Evolutionary conservation across 2,797 vertebrate genomes (phyloP).

Genomic region (Gymnopithys bicolor): DNA sequence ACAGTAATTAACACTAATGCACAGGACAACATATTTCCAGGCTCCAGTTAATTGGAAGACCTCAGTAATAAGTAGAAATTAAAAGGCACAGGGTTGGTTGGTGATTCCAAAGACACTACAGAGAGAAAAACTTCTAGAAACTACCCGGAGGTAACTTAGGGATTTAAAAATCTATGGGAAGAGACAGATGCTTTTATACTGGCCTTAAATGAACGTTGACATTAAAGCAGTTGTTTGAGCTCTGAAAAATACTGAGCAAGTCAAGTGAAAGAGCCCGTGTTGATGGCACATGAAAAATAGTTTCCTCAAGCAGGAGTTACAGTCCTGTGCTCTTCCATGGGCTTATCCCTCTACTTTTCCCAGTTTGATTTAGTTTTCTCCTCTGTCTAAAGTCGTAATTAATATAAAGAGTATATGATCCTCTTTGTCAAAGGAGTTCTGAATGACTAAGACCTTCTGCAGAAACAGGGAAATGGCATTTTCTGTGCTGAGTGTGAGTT

Average conservation of each 20-base stretch:
- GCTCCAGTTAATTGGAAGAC: background rate
- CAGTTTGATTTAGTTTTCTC: background rate
- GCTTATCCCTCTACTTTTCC: background rate
- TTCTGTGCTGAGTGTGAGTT: background rate
- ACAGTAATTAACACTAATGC: background rate
- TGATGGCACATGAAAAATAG: slow-evolving; percentile 5
- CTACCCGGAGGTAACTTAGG: background rate
- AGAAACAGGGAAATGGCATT: background rate
- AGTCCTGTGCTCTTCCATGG: background rate
- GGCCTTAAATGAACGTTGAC: slow-evolving; percentile 26
- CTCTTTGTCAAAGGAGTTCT: background rate
- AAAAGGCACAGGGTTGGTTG: background rate
- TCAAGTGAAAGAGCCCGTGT: slow-evolving; percentile 37
- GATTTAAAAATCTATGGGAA: slow-evolving; percentile 6
- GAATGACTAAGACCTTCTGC: background rate
- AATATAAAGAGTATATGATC: background rate
- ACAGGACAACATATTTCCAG: background rate
- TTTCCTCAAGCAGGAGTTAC: background rate
- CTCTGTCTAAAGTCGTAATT: background rate
- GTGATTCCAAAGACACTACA: background rate
- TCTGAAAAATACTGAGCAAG: slow-evolving; percentile 25
- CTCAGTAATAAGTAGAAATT: background rate
- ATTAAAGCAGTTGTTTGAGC: slow-evolving; percentile 35
- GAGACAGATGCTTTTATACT: background rate
- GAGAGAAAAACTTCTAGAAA: background rate